Base-by-base conservation (phyloP, 1,140 invertebrate genomes). In the Wiebesia pumilae region DNA sequence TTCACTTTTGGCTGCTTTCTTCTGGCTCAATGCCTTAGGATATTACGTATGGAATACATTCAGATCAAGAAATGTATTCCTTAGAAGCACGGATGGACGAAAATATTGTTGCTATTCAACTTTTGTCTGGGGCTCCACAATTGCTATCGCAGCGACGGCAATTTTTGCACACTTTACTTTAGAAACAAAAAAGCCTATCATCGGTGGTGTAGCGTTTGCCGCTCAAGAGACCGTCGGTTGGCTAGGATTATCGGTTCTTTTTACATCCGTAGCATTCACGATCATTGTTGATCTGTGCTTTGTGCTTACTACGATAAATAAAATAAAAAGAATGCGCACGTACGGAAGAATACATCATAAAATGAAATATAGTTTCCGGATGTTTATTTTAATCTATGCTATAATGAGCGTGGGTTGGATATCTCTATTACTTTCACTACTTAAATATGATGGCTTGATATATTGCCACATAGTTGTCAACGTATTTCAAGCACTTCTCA, bases 41-140 rank as follows among this genome's bases (percentile, higher is more conserved):
- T 97, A 97, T 91, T 97, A 97, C 90, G 96, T 97, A 71, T 97
- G 97, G 97, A 97, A 96, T 91, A 97, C 96, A 0, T 97, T 97
- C 90, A 96, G 96, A 82, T 97, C 97, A 35, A 93, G 96, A 43
- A 98, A 97, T 91, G 96, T 97, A 27, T 98, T 97, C 90, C 92
- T 98, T 12, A 93, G 97, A 75, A 96, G 97, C 73, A 97, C 97
- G 0, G 97, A 97, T 92, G 96, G 96, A 1, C 94, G 95, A 84
- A 97, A 97, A 93, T 98, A 97, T 91, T 97, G 97, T 90, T 97
- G 97, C 89, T 98, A 97, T 90, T 97, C 97, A 0, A 94, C 94
- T 35, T 97, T 97, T 89, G 96, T 97, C 1, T 97, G 97, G 96
- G 94, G 95, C n/a, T 95, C 95, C 84, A 97, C 97, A 0, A 89